These are phyloP conservation scores for Pampusana beccarii DNA, from an alignment of 2,113 vertebrate genomes.

Conservation along the genomic window DNA sequence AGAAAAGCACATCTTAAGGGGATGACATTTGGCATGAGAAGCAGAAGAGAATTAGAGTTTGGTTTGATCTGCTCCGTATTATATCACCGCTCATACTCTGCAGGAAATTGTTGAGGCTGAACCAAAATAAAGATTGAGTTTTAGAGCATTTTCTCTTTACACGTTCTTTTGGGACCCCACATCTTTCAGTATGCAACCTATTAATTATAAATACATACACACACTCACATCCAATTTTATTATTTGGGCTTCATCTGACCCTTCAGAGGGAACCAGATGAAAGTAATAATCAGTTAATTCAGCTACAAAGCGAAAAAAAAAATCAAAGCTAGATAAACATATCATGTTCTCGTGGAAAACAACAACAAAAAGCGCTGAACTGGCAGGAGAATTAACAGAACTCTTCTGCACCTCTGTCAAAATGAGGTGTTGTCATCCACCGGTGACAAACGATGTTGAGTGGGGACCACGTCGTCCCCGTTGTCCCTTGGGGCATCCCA, in stretches of 20 bases:
- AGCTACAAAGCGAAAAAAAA: constrained; percentile 29
- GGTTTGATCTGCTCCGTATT: constrained; percentile 34
- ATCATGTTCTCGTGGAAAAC: constrained; percentile 49
- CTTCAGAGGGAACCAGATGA: constrained; percentile 61
- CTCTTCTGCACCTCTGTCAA: constrained; percentile 6
- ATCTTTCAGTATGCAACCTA: constrained; percentile 26
- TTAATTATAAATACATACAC: constrained; percentile 58
- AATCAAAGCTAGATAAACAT: constrained; percentile 66
- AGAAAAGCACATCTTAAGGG: constrained; percentile 50
- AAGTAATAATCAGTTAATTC: constrained; percentile 56
- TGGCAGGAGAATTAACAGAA: not conserved
- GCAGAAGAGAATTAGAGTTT: not conserved
- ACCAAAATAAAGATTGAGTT: not conserved
- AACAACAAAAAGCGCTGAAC: constrained; percentile 34
- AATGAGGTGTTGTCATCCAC: not conserved
- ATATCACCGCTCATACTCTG: not conserved
- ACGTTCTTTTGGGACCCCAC: constrained; percentile 22
- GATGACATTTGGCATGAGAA: constrained; percentile 53
- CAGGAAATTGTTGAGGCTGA: constrained; percentile 41
- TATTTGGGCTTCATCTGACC: constrained; percentile 52
- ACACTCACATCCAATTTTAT: constrained; percentile 51
- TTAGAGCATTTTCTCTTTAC: constrained; percentile 11
- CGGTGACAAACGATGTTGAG: accelerated
- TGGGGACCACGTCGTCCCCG: not conserved
- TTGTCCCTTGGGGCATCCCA: not conserved